These are phyloP conservation scores for Apamea sordens DNA, from an alignment of 2,888 invertebrate species.

Conservation along the genomic window DNA sequence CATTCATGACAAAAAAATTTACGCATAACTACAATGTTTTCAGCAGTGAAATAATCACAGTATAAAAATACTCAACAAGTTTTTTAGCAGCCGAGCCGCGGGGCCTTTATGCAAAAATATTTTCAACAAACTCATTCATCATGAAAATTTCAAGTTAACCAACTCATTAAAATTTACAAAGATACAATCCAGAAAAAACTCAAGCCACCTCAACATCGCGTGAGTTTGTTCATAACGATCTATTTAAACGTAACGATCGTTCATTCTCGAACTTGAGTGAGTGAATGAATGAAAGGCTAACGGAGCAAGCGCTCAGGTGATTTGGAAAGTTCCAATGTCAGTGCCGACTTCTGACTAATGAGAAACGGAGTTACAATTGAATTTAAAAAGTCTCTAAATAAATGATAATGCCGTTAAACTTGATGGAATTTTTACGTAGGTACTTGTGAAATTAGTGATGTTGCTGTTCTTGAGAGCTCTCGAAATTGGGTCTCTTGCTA, in stretches of 20 bases:
- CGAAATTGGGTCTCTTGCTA: slow-evolving; percentile 21
- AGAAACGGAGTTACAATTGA: slow-evolving; percentile 48
- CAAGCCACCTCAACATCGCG: slow-evolving; percentile 36
- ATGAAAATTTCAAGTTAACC: slow-evolving; percentile 31
- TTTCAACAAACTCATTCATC: slow-evolving; percentile 29
- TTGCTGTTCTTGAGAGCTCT: slow-evolving; percentile 33
- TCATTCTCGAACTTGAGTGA: slow-evolving; percentile 60
- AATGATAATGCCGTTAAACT: slow-evolving; percentile 43
- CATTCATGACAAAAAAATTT: slow-evolving; percentile 7
- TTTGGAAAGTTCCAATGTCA: slow-evolving; percentile 66
- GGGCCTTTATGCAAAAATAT: slow-evolving; percentile 11
- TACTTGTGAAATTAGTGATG: slow-evolving; percentile 37
- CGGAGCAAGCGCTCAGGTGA: slow-evolving; percentile 67
- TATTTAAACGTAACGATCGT: slow-evolving; percentile 57
- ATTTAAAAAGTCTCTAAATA: slow-evolving; percentile 45
- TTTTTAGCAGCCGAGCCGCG: neutral
- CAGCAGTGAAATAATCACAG: neutral
- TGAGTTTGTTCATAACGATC: slow-evolving; percentile 51
- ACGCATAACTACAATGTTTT: slow-evolving; percentile 1
- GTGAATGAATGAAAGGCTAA: slow-evolving; percentile 68
- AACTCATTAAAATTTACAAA: slow-evolving; percentile 53
- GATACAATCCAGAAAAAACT: slow-evolving; percentile 40
- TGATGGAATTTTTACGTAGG: slow-evolving; percentile 34
- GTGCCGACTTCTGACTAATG: slow-evolving; percentile 68
- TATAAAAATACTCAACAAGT: slow-evolving; percentile 12